Base-by-base conservation (phyloP, 2,888 invertebrate species). In the Andrena bicolor region DNA sequence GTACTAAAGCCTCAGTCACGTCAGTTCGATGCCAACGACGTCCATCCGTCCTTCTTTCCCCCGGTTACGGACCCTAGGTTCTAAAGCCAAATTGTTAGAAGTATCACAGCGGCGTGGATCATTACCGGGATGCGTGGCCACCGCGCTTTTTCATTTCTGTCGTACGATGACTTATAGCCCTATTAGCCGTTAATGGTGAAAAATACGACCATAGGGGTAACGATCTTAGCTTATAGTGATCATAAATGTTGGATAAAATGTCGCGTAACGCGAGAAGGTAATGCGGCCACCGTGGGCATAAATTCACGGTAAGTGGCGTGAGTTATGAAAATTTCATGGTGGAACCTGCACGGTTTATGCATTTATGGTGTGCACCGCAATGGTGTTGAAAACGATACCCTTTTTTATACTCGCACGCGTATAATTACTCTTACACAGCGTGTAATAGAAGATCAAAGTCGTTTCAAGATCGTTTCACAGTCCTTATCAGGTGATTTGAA, bases 161-260 rank as follows among this genome's bases (percentile, higher is more conserved):
- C 86, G 73, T 77, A 78, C 71, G 76, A 56, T 86, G 87, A 91
- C 87, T 89, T 91, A 91, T 82, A 82, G 83, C 82, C 89, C 89
- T 90, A 90, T 91, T 91, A 90, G 90, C 64, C 88, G 90, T 89
- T 91, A 91, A 91, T 91, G 87, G 88, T 90, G 90, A 87, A 87
- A 90, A 87, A 90, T 91, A 90, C 84, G 86, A 85, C 82, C 66
- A 63, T 48, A 61, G 78, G 82, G 80, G 86, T 90, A 90, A 91
- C 88, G 91, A 90, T 90, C 90, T 89, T 85, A 80, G 79, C 84
- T 90, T 90, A 91, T 89, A 86, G 87, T 75, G 87, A 87, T 90
- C 91, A 83, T 91, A 90, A 91, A 91, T 89, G 90, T 85, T 80
- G 87, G 89, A 91, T 91, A 90, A 90, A 91, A 90, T 88, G 90